A percentile compares a stretch with the other conserved stretches of the same genome.
Conservation (phyloP, 2,113 vertebrate species). For the Lagopus leucura region DNA sequence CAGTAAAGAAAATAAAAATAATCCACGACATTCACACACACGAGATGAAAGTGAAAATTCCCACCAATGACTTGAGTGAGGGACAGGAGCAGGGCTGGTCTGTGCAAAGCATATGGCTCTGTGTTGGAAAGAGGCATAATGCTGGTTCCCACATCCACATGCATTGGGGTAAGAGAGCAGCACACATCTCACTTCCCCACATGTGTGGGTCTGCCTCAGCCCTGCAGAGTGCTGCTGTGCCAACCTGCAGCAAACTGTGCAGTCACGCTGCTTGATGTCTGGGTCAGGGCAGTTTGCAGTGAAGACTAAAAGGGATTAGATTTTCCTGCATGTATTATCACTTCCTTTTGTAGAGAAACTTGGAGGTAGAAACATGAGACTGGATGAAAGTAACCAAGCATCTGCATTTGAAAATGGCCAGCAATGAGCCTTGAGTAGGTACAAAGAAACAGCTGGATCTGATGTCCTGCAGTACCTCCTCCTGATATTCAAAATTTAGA, state of each 20-base stretch:
- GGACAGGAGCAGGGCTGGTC: background rate
- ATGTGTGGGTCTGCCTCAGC: background rate
- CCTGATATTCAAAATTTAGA: background rate
- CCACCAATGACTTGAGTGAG: background rate
- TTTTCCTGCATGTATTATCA: background rate
- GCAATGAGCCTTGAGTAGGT: background rate
- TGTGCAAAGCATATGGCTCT: background rate
- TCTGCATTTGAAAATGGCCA: background rate
- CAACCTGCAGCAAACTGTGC: background rate
- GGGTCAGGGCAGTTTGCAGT: background rate
- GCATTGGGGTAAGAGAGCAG: background rate
- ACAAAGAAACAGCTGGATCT: background rate
- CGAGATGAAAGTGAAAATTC: background rate
- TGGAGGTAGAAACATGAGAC: background rate
- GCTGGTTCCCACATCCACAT: fast-evolving
- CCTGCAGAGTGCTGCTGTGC: background rate
- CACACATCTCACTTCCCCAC: background rate
- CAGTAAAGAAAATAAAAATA: background rate
- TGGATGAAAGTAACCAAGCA: background rate
- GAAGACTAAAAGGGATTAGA: background rate
- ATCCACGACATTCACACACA: fast-evolving
- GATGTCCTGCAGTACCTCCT: background rate
- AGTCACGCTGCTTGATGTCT: background rate
- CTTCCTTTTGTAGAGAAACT: background rate
- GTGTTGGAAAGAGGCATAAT: background rate